These are phyloP conservation scores for Squalus acanthias DNA, from an alignment of 2,797 vertebrate species.

Conservation along the genomic window DNA sequence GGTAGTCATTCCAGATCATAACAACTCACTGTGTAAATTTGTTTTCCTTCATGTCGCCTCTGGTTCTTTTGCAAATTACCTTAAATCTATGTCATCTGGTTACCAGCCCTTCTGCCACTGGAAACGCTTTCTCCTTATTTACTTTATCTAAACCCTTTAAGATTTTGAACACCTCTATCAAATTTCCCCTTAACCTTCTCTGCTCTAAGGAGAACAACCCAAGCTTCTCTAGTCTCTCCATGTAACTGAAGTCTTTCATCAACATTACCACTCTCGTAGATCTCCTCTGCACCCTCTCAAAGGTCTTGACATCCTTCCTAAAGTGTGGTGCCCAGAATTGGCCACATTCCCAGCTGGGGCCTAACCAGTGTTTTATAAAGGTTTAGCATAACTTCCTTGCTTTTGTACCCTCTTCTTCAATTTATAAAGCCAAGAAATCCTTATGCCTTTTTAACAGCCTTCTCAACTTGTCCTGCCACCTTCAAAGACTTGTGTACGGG, in stretches of 20 bases:
- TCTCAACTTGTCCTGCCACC: neutral
- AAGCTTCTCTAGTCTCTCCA: neutral
- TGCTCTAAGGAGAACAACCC: neutral
- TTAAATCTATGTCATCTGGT: neutral
- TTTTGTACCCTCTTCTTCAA: neutral
- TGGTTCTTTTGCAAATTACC: neutral
- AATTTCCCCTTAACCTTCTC: neutral
- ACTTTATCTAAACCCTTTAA: neutral
- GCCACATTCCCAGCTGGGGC: neutral
- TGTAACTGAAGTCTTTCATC: too few relatives aligned
- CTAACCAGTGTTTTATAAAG: neutral
- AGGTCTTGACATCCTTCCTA: neutral
- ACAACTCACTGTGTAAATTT: too few relatives aligned
- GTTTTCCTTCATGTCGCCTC: too few relatives aligned
- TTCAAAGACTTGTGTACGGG: neutral
- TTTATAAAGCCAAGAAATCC: neutral
- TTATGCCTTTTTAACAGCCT: neutral
- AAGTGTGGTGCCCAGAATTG: neutral
- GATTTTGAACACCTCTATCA: neutral
- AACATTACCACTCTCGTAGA: too few relatives aligned
- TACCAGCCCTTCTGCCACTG: neutral
- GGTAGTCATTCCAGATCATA: too few relatives aligned
- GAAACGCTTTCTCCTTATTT: neutral
- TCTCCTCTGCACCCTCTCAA: neutral
- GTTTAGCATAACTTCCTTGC: neutral